phyloP scores from a whole-genome alignment of 2,888 invertebrate genomes.

The Sarcophaga caerulescens region DNA sequence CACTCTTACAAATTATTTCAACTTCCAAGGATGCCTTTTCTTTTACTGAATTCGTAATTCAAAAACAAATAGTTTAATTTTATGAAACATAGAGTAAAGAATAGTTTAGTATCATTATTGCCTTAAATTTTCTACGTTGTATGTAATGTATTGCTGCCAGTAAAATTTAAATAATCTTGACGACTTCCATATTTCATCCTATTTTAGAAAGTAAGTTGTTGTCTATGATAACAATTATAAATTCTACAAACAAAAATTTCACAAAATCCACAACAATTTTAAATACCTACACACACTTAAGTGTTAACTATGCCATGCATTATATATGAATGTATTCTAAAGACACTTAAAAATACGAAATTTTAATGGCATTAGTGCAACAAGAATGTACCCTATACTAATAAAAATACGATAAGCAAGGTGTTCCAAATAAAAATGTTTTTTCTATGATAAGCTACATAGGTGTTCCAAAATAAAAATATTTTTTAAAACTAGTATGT shows the following conservation, averaged over 20 bases:
- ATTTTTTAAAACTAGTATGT: no score
- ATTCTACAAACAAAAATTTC: not conserved
- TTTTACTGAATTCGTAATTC: no score
- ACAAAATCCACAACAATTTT: not conserved
- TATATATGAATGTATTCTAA: not conserved
- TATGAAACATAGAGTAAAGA: no score
- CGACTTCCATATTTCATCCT: slow-evolving; percentile 14
- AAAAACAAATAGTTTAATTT: no score
- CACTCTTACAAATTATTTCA: no score
- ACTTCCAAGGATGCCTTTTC: no score
- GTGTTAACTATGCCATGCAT: slow-evolving; percentile 14
- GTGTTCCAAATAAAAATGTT: no score
- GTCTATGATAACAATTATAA: slow-evolving; percentile 5
- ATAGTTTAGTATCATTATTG: no score
- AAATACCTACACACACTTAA: slow-evolving; percentile 9
- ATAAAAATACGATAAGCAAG: not conserved
- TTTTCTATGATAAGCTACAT: no score
- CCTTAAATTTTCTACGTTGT: no score
- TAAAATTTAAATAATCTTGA: slow-evolving; percentile 17
- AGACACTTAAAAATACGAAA: not conserved
- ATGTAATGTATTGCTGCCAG: not conserved
- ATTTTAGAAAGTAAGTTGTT: slow-evolving; percentile 34
- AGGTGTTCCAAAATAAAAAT: no score
- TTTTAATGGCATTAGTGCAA: not conserved
- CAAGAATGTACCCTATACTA: not conserved